phyloP scores from a whole-genome alignment of 2,797 vertebrate species.

The Paramormyrops hopkinsi region DNA sequence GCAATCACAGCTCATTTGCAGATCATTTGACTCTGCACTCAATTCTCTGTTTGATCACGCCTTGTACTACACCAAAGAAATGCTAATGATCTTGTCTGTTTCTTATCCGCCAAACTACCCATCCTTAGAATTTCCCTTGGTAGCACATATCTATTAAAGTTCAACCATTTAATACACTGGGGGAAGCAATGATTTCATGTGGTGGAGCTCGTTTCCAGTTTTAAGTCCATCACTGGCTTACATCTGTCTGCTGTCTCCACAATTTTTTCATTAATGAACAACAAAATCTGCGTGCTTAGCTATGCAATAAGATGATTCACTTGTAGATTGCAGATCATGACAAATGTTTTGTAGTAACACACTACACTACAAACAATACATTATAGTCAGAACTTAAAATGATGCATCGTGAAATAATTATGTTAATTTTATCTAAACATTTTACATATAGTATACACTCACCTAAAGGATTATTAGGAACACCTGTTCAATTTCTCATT shows the following conservation, averaged over 20 bases:
- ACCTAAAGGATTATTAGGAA: too few species aligned
- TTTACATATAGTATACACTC: not conserved
- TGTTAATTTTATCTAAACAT: not conserved
- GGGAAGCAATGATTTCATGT: not conserved
- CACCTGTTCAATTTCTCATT: too few species aligned
- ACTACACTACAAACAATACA: not conserved
- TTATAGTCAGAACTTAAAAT: not conserved
- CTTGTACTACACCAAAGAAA: slow-evolving; percentile 11
- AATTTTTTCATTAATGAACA: not conserved
- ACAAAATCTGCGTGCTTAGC: not conserved
- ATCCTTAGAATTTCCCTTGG: not conserved
- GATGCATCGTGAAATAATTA: not conserved
- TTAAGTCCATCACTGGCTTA: not conserved
- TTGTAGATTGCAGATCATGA: not conserved
- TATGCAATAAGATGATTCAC: not conserved
- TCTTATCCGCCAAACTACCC: not conserved
- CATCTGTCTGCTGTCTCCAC: not conserved
- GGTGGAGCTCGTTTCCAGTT: not conserved
- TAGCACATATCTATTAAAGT: not conserved
- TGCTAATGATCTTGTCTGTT: slow-evolving; percentile 3
- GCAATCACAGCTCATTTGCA: not conserved
- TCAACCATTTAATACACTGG: not conserved
- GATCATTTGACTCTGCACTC: not conserved
- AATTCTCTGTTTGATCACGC: not conserved
- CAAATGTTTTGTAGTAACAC: not conserved